phyloP scores from a whole-genome alignment of 1,140 invertebrate species.

The Hypothenemus hampei region DNA sequence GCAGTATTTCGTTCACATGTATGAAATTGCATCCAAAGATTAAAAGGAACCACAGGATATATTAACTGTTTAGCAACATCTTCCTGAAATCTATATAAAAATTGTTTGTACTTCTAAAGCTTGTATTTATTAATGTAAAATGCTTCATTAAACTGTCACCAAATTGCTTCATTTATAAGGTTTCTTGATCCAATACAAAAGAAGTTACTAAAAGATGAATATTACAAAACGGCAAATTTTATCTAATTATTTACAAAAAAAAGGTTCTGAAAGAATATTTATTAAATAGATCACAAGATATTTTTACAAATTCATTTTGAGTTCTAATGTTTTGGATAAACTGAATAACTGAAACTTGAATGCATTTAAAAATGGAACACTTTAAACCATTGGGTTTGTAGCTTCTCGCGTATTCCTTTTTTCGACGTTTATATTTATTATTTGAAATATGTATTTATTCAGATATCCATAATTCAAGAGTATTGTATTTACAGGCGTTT shows the following conservation, averaged over 20 bases:
- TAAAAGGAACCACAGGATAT: neutral
- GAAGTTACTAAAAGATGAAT: neutral
- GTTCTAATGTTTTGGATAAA: neutral
- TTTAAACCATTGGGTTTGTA: constrained; percentile 2
- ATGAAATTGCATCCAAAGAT: neutral
- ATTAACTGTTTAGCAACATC: neutral
- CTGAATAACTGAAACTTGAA: neutral
- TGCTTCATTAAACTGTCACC: neutral
- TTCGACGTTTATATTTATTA: neutral
- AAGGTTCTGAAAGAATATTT: constrained; percentile 3
- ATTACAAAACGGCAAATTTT: neutral
- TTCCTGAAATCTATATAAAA: neutral
- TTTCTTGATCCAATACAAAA: neutral
- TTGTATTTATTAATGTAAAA: neutral
- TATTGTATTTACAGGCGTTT: neutral
- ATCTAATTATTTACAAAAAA: neutral
- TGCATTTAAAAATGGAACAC: neutral
- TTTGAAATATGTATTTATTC: neutral
- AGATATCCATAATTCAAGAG: neutral
- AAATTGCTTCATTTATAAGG: neutral
- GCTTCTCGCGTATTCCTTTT: neutral
- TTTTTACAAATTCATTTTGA: neutral
- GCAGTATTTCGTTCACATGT: neutral
- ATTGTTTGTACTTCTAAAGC: neutral
- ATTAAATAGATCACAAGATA: neutral